phyloP scores from a whole-genome alignment of 2,797 vertebrate genomes.

The Rachycentron canadum region DNA sequence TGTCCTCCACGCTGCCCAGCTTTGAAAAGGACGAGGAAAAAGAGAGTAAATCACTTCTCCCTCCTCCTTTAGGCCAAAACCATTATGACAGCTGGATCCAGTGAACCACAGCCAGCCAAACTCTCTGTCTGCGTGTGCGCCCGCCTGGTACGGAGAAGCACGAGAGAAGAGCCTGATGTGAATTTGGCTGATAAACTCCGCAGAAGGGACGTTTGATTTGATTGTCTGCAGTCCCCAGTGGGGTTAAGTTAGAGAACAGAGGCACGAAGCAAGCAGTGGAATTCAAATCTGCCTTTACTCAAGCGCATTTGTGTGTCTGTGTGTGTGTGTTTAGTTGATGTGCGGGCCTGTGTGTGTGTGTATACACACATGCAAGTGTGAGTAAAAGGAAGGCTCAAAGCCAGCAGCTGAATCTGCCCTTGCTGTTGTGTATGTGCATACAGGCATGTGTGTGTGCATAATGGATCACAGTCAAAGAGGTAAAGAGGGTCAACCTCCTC shows the following conservation, averaged over 20 bases:
- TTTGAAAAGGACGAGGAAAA: slow-evolving; percentile 17
- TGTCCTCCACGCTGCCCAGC: slow-evolving; percentile 14
- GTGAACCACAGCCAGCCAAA: slow-evolving; percentile 32
- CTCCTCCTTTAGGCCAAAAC: slow-evolving; percentile 40
- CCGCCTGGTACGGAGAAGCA: neutral
- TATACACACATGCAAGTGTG: neutral
- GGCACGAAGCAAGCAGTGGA: neutral
- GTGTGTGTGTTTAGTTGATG: neutral
- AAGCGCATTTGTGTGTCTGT: neutral
- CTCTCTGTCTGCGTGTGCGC: slow-evolving; percentile 3
- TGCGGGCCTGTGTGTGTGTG: neutral
- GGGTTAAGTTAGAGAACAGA: slow-evolving; percentile 26
- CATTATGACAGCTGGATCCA: slow-evolving; percentile 48
- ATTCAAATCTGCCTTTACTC: slow-evolving; percentile 16
- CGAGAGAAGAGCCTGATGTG: neutral
- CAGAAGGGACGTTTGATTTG: slow-evolving; percentile 6
- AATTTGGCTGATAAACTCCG: slow-evolving; percentile 11
- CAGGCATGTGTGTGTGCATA: neutral
- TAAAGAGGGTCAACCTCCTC: slow-evolving; percentile 43
- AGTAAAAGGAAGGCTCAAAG: neutral
- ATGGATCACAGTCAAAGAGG: slow-evolving; percentile 32
- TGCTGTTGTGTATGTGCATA: neutral
- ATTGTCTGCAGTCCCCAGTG: slow-evolving; percentile 5
- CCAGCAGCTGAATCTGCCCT: neutral
- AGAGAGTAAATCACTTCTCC: slow-evolving; percentile 9